These are phyloP conservation scores for Parazoanthus swiftii DNA, from an alignment of 92 coral and sea anemone species.

Conservation along the genomic window DNA sequence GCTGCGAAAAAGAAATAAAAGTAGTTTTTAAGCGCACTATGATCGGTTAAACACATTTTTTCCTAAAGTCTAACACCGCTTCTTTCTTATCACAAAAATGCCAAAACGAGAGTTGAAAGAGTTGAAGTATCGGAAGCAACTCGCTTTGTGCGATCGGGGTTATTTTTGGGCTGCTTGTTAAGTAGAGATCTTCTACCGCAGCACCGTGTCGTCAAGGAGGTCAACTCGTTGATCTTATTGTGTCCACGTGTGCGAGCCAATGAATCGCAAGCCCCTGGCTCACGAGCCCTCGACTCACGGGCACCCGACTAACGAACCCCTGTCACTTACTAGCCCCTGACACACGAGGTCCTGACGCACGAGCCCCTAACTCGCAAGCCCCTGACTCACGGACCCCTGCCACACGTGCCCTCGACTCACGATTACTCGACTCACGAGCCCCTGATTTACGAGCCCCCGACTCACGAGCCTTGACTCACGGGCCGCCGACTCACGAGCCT, in stretches of 20 bases:
- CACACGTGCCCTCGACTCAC: neutral
- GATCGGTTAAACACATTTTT: neutral
- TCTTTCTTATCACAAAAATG: no score
- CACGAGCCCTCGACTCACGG: neutral
- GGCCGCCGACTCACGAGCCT: neutral
- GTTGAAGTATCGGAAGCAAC: neutral
- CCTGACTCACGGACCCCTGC: neutral
- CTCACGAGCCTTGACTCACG: neutral
- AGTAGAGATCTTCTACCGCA: no score
- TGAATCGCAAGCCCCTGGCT: neutral
- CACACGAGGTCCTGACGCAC: neutral
- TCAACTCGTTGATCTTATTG: no score
- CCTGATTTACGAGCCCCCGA: neutral
- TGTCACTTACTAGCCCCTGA: neutral
- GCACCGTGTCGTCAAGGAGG: no score
- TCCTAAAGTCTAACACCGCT: no score
- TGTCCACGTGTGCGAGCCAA: no score
- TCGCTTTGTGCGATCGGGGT: neutral
- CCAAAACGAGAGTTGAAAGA: no score
- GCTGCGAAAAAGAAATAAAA: slow-evolving; percentile 38
- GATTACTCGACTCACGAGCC: neutral
- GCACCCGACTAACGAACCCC: neutral
- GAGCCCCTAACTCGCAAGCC: neutral
- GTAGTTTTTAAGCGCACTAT: neutral
- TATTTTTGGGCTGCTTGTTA: no score